Percentiles rank a stretch among this genome's conserved stretches.
These are phyloP conservation scores for Equus przewalskii DNA, from an alignment of 2,113 vertebrate species.

Conservation along the genomic window DNA sequence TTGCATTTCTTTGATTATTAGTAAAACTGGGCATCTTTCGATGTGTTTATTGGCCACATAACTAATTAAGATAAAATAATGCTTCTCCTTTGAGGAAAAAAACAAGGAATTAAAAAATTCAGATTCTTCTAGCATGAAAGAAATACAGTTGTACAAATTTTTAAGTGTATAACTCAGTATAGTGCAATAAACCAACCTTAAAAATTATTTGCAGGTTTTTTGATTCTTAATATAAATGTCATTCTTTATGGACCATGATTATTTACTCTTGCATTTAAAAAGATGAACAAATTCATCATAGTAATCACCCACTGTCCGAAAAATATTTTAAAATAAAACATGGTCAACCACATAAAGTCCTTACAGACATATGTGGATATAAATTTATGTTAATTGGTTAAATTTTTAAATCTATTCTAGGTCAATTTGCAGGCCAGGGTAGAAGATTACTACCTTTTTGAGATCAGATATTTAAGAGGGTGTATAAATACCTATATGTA, in stretches of 20 bases:
- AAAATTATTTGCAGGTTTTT: constrained; percentile 49
- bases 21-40: constrained; percentile 20
- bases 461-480: neutral
- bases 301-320: neutral
- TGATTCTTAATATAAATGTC: constrained; percentile 45
- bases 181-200: constrained; percentile 1
- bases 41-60: neutral
- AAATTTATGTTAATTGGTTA: constrained; percentile 11
- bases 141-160: neutral
- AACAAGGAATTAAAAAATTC: neutral
- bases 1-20: constrained; percentile 34
- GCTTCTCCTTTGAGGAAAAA: constrained; percentile 28
- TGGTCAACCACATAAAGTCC: neutral
- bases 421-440: constrained; percentile 34
- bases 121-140: constrained; percentile 37
- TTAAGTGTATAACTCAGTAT: neutral
- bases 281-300: constrained; percentile 21
- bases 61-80: constrained; percentile 34
- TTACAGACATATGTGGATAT: neutral
- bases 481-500: neutral
- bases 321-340: constrained; percentile 54
- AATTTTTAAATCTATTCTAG: neutral
- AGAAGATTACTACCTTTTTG: neutral
- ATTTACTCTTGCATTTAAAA: constrained; percentile 58
- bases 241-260: neutral